Conservation (phyloP, 2,113 vertebrate genomes). For the Serilophus lunatus region DNA sequence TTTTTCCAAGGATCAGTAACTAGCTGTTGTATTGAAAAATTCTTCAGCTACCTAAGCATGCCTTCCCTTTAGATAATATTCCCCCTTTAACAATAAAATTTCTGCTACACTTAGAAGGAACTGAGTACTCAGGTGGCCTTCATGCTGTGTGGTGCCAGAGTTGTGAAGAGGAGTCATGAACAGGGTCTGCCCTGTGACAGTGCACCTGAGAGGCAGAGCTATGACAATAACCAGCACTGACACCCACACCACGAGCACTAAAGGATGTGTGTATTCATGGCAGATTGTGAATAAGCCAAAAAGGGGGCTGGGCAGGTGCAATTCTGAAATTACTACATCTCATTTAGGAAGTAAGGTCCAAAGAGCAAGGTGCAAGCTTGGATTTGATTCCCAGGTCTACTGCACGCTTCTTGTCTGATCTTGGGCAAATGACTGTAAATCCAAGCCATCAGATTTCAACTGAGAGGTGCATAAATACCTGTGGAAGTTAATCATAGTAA, state of each 20-base stretch:
- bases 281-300: not conserved
- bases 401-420: not conserved
- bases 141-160: not conserved
- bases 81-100: not conserved
- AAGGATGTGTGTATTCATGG: not conserved
- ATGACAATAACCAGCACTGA: not conserved
- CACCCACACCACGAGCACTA: not conserved
- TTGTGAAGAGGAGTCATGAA: not conserved
- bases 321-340: not conserved
- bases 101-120: not conserved
- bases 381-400: not conserved
- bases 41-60: not conserved
- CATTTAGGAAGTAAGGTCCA: not conserved
- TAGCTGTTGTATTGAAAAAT: not conserved
- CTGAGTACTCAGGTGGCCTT: not conserved
- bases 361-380: not conserved
- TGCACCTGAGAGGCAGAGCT: not conserved
- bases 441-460: not conserved
- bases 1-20: not conserved
- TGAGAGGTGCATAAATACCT: not conserved
- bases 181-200: not conserved
- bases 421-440: not conserved
- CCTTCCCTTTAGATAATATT: not conserved
- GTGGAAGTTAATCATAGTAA: too few species aligned
- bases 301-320: not conserved